Evolutionary conservation across 2,888 invertebrate genomes (phyloP).

Genomic region (Phalera bucephala): DNA sequence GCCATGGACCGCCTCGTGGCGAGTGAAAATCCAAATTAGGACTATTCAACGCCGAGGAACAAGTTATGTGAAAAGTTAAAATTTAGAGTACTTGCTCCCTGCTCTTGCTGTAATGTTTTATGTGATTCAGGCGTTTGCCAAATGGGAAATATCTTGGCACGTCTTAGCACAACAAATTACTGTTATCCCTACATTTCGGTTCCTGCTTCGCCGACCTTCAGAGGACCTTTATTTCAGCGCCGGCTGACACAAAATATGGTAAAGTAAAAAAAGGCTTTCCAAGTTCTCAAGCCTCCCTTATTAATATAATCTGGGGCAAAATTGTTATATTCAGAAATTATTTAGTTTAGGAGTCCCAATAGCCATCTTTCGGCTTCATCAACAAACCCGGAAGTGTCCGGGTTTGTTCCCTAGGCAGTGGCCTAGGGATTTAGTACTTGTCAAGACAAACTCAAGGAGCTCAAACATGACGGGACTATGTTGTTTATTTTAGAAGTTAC

Average conservation of each 20-base stretch:
- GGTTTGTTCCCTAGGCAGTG: too few species aligned
- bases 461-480: too few species aligned
- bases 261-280: slow-evolving; percentile 15
- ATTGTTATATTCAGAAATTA: too few species aligned
- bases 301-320: too few species aligned
- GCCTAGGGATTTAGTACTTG: too few species aligned
- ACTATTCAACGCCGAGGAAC: slow-evolving; percentile 18
- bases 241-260: slow-evolving; percentile 3
- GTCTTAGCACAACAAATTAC: slow-evolving; percentile 18
- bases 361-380: too few species aligned
- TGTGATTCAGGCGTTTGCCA: slow-evolving; percentile 9
- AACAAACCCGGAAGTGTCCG: too few species aligned
- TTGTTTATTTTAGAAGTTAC: too few species aligned
- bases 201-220: slow-evolving; percentile 3
- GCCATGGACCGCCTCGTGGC: slow-evolving; percentile 4
- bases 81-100: slow-evolving; percentile 19
- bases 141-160: slow-evolving; percentile 28
- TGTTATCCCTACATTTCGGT: slow-evolving; percentile 12
- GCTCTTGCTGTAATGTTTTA: slow-evolving; percentile 19
- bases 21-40: slow-evolving; percentile 27
- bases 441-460: too few species aligned
- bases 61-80: slow-evolving; percentile 24
- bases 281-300: slow-evolving; percentile 10
- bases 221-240: slow-evolving; percentile 2
- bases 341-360: too few species aligned